A percentile compares a stretch with the other conserved stretches of the same genome.
These are phyloP conservation scores for Argyresthia goedartella DNA, from an alignment of 2,888 invertebrate genomes.

Conservation along the genomic window DNA sequence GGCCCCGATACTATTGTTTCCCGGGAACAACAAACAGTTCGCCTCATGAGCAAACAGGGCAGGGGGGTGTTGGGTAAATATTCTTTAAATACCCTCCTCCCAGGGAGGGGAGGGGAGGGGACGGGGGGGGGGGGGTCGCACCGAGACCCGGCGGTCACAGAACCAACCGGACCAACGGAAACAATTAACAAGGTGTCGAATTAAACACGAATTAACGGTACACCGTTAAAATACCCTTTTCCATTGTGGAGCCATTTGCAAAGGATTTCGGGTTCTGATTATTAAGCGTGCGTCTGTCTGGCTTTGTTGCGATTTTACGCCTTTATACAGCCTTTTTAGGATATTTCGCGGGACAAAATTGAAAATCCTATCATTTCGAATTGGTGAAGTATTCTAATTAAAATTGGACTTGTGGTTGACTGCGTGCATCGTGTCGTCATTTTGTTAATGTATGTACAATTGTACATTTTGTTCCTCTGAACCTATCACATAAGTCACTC, in stretches of 20 bases:
- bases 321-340: constrained; percentile 26
- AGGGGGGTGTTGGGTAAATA: constrained; percentile 60
- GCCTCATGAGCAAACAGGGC: constrained; percentile 53
- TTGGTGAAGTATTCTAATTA: constrained; percentile 1
- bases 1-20: constrained; percentile 56
- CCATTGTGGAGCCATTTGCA: constrained; percentile 60
- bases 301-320: constrained; percentile 56
- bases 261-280: constrained; percentile 63
- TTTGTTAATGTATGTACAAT: too few relatives aligned
- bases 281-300: constrained; percentile 61
- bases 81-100: constrained; percentile 65
- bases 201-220: constrained; percentile 69
- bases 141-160: constrained; percentile 51
- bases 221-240: constrained; percentile 66
- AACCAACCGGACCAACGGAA: constrained; percentile 62
- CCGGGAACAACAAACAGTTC: constrained; percentile 64
- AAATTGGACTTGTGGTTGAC: not conserved
- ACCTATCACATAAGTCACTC: too few relatives aligned
- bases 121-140: constrained; percentile 36
- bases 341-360: not conserved
- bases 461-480: too few relatives aligned
- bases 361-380: constrained; percentile 1
- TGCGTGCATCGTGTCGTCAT: too few relatives aligned
- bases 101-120: constrained; percentile 36
- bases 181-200: constrained; percentile 72